Conservation (phyloP, 2,888 invertebrate genomes). For the Dastarcus helophoroides region DNA sequence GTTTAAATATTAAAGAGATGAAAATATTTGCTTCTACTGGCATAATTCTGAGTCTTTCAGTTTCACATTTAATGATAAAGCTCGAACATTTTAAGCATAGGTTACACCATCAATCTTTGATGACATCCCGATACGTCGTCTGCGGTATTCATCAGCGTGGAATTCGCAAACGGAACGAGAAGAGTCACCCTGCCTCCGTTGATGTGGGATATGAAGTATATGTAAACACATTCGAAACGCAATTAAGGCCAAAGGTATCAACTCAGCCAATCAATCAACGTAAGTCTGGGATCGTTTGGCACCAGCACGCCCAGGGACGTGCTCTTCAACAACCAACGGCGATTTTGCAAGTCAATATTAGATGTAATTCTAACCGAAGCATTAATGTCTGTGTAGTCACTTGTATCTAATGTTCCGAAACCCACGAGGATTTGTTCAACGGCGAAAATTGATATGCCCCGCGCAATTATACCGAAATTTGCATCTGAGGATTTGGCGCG, state of each 20-base stretch:
- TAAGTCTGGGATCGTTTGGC: constrained; percentile 35
- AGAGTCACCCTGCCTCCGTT: background rate
- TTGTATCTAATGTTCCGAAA: constrained; percentile 16
- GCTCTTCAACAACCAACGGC: constrained; percentile 28
- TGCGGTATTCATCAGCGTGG: too few relatives aligned
- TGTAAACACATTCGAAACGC: constrained; percentile 37
- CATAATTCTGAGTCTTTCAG: too few relatives aligned
- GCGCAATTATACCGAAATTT: too few relatives aligned
- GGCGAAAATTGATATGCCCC: too few relatives aligned
- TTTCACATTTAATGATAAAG: too few relatives aligned
- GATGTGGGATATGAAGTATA: constrained; percentile 28
- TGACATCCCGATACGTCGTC: too few relatives aligned
- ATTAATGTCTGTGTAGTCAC: constrained; percentile 18
- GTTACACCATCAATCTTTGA: too few relatives aligned
- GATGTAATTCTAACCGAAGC: constrained; percentile 29
- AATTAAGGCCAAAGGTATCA: constrained; percentile 37
- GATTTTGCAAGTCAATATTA: constrained; percentile 37
- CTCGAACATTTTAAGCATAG: too few relatives aligned
- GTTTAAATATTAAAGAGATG: too few relatives aligned
- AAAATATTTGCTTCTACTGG: too few relatives aligned
- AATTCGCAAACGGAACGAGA: too few relatives aligned
- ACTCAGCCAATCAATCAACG: constrained; percentile 35
- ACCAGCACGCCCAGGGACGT: constrained; percentile 35
- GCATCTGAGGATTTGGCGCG: too few relatives aligned
- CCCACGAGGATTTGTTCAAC: constrained; percentile 21